Evolutionary conservation across 2,888 invertebrate genomes (phyloP).

Genomic region (Thera britannica): DNA sequence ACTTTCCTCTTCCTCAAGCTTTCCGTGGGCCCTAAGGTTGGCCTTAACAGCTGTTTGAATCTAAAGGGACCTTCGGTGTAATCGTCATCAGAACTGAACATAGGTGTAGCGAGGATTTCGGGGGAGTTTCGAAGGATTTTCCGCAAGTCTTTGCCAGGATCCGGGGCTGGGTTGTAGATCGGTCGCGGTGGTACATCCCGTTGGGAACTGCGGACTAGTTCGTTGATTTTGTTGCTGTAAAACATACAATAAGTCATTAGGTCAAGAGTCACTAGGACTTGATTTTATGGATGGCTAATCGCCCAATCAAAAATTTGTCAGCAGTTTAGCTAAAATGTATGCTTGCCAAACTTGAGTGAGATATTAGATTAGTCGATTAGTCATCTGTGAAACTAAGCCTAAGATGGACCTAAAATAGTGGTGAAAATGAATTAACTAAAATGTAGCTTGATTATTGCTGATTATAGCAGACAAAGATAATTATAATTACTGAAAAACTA

Average conservation of each 20-base stretch:
- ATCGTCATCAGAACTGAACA: slow-evolving; percentile 79
- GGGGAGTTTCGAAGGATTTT: slow-evolving; percentile 79
- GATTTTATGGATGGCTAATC: too few species aligned
- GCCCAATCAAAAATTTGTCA: too few species aligned
- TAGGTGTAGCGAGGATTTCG: slow-evolving; percentile 76
- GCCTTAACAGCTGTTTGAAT: slow-evolving; percentile 87
- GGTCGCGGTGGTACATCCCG: slow-evolving; percentile 59
- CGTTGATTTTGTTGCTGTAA: slow-evolving; percentile 79
- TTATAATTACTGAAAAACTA: too few species aligned
- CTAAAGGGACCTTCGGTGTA: slow-evolving; percentile 88
- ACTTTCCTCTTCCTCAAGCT: slow-evolving; percentile 87
- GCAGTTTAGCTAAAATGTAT: too few species aligned
- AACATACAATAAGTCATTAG: not conserved
- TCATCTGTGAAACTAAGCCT: too few species aligned
- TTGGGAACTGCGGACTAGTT: slow-evolving; percentile 74
- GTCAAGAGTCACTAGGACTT: too few species aligned
- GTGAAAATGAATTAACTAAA: too few species aligned
- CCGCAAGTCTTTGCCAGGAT: slow-evolving; percentile 77
- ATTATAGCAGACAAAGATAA: too few species aligned
- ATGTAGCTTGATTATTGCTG: too few species aligned
- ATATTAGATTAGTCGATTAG: too few species aligned
- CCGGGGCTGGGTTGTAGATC: slow-evolving; percentile 65
- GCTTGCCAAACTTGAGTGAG: too few species aligned
- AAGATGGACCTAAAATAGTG: too few species aligned
- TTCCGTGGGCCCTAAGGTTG: slow-evolving; percentile 88